Evolutionary conservation across 1,140 invertebrate genomes (phyloP).

Genomic region (Drosophila sulfurigaster): DNA sequence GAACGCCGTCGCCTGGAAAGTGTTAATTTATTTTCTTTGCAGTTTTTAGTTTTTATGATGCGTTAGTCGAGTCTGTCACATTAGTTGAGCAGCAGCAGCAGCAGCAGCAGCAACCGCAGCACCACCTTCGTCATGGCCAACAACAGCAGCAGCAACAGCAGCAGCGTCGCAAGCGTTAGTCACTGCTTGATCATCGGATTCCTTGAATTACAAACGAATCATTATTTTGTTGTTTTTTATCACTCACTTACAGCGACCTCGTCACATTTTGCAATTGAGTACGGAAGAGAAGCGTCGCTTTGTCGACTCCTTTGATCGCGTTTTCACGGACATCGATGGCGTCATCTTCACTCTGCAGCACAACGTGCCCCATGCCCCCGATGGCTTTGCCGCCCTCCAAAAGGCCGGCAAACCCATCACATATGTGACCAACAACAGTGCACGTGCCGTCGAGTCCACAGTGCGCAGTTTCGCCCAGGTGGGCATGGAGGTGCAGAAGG

Average conservation of each 20-base stretch:
- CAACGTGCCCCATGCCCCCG: conserved; percentile 85
- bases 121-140: conserved; percentile 1
- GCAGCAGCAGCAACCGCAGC: conserved; percentile 13
- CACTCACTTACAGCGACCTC: conserved; percentile 1
- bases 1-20: conserved; percentile 1
- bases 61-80: conserved; percentile 26
- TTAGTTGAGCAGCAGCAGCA: conserved; percentile 19
- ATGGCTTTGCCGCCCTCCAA: conserved; percentile 86
- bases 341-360: conserved; percentile 86
- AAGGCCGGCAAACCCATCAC: conserved; percentile 89
- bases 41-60: conserved; percentile 24
- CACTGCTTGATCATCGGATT: background rate
- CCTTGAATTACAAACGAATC: conserved; percentile 2
- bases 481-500: conserved; percentile 41
- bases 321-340: conserved; percentile 86
- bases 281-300: conserved; percentile 73
- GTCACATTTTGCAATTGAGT: conserved; percentile 45
- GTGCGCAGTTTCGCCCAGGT: conserved; percentile 44
- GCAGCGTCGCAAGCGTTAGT: conserved; percentile 10
- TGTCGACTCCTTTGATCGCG: conserved; percentile 84
- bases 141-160: background rate
- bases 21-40: conserved; percentile 42
- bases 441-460: conserved; percentile 80
- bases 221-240: background rate
- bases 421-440: conserved; percentile 91